phyloP scores from a whole-genome alignment of 2,113 vertebrate genomes.

The Phocoena sinus region DNA sequence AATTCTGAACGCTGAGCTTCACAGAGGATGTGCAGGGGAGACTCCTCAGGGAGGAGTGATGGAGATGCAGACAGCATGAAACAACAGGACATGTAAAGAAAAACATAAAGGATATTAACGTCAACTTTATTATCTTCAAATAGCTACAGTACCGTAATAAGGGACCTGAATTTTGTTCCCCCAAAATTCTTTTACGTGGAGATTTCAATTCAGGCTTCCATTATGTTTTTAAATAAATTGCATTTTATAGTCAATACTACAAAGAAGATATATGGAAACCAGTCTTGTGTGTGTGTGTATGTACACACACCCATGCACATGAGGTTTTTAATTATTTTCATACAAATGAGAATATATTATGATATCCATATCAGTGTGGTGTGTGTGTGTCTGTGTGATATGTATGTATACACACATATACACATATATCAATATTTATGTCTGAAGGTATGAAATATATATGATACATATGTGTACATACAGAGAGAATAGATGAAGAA shows the following conservation, averaged over 20 bases:
- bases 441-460: neutral
- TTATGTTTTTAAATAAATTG: neutral
- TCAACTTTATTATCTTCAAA: neutral
- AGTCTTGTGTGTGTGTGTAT: no score
- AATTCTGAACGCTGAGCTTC: neutral
- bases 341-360: rapidly evolving
- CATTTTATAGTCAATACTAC: no score
- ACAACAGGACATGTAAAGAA: neutral
- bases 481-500: neutral
- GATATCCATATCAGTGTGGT: rapidly evolving
- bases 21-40: neutral
- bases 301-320: rapidly evolving
- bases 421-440: no score
- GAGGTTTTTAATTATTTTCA: neutral
- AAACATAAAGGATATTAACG: neutral
- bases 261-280: rapidly evolving
- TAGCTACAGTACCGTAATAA: rapidly evolving
- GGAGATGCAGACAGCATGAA: neutral
- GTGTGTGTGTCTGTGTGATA: neutral
- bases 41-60: neutral
- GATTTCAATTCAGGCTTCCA: neutral
- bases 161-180: neutral
- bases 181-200: neutral
- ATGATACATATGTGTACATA: neutral
- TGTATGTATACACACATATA: rapidly evolving